Conservation (phyloP, 2,888 invertebrate species). For the Noctua fimbriata region DNA sequence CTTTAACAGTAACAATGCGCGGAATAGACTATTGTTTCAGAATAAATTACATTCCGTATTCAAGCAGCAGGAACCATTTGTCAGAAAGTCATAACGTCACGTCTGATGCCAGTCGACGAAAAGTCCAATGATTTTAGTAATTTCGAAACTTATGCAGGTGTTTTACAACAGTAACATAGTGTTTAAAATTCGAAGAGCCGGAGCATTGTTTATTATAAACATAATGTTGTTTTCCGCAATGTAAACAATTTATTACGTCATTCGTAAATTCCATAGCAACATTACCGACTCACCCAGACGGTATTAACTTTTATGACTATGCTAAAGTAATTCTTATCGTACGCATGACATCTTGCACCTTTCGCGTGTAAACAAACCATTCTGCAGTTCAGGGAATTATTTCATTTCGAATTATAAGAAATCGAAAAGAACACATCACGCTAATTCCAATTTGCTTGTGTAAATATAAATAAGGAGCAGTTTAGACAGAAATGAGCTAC, state of each 20-base stretch:
- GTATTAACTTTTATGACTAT: conserved; percentile 39
- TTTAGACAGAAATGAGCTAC: not conserved
- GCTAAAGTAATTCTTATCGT: conserved; percentile 39
- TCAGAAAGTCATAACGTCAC: not conserved
- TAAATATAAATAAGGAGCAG: not conserved
- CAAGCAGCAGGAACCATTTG: not conserved
- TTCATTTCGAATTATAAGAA: not conserved
- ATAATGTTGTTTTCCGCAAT: conserved; percentile 18
- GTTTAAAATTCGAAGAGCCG: conserved; percentile 22
- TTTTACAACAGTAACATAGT: conserved; percentile 1
- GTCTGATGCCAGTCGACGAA: not conserved
- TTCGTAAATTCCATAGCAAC: conserved; percentile 29
- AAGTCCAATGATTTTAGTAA: not conserved
- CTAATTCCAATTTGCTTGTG: not conserved
- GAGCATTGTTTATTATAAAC: conserved; percentile 22
- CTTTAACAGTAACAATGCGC: conserved; percentile 2
- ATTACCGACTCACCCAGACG: conserved; percentile 17
- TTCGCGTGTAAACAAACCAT: conserved; percentile 36
- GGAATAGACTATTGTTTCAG: conserved; percentile 7
- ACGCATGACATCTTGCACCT: conserved; percentile 35
- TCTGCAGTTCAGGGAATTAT: conserved; percentile 27
- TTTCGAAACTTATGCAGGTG: not conserved
- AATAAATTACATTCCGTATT: conserved; percentile 2
- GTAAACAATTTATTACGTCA: conserved; percentile 42
- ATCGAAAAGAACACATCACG: not conserved